A percentile compares a stretch with the other conserved stretches of the same genome.
phyloP scores from a whole-genome alignment of 2,113 vertebrate genomes.

The Anas platyrhynchos region DNA sequence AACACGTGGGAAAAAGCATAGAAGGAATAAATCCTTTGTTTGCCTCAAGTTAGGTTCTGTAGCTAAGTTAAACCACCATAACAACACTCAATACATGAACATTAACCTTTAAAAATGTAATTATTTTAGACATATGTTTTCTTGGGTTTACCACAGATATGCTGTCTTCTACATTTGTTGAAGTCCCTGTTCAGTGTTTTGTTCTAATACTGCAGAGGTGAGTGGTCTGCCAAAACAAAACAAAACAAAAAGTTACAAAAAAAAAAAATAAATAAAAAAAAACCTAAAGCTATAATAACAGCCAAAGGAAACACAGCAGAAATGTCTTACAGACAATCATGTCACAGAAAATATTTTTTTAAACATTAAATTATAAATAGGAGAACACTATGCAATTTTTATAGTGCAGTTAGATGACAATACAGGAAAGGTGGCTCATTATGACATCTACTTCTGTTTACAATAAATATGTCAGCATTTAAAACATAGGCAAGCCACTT shows the following conservation, averaged over 20 bases:
- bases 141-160: background rate
- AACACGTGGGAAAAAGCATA: background rate
- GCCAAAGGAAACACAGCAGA: background rate
- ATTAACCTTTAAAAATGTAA: background rate
- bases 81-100: accelerated
- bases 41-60: background rate
- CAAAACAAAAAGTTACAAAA: background rate
- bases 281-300: background rate
- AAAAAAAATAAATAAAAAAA: background rate
- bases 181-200: background rate
- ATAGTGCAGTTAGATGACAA: background rate
- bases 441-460: background rate
- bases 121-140: background rate
- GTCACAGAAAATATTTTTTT: background rate
- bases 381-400: background rate
- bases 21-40: background rate
- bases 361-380: background rate
- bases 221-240: background rate
- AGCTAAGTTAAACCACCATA: background rate
- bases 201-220: background rate
- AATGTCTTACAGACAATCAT: background rate
- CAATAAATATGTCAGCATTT: background rate
- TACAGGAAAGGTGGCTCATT: background rate
- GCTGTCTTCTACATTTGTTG: background rate
- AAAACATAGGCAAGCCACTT: background rate